Evolutionary conservation across 2,797 vertebrate species (phyloP).

Genomic region (Gobio occitaniae): DNA sequence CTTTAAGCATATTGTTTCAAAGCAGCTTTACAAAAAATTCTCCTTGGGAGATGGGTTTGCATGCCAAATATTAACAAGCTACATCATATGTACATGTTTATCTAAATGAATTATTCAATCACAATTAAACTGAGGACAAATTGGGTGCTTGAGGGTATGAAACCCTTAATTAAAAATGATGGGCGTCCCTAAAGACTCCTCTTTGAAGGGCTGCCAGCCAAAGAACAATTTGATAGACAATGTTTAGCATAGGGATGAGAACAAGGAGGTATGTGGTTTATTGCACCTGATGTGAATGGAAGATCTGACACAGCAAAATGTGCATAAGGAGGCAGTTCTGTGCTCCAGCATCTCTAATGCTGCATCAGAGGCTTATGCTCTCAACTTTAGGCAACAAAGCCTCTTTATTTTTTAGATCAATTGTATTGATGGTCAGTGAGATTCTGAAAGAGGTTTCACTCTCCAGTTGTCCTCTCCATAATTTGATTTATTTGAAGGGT

Average conservation of each 20-base stretch:
- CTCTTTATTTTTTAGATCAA: not conserved
- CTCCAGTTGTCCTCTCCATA: not conserved
- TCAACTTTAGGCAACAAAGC: conserved; percentile 21
- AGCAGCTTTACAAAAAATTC: not conserved
- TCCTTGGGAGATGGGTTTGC: not conserved
- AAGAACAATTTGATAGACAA: conserved; percentile 21
- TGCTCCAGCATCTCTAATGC: conserved; percentile 26
- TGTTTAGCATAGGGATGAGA: conserved; percentile 21
- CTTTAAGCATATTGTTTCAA: not conserved
- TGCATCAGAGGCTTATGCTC: conserved; percentile 4
- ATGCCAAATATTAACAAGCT: conserved; percentile 21
- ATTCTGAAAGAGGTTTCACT: not conserved
- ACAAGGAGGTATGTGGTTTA: conserved; percentile 2
- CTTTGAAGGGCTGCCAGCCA: conserved; percentile 31
- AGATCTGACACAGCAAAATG: conserved; percentile 53
- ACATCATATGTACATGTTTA: conserved; percentile 13
- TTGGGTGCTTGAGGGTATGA: conserved; percentile 33
- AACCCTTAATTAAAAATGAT: conserved; percentile 42
- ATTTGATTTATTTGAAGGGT: conserved; percentile 11
- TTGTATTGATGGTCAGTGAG: not conserved
- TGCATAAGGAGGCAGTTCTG: not conserved
- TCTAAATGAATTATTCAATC: conserved; percentile 23
- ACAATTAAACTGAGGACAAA: conserved; percentile 31
- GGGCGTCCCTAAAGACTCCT: conserved; percentile 25
- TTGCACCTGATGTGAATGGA: conserved; percentile 43